phyloP scores from a whole-genome alignment of 2,797 vertebrate genomes.

The Sebastolobus alascanus region DNA sequence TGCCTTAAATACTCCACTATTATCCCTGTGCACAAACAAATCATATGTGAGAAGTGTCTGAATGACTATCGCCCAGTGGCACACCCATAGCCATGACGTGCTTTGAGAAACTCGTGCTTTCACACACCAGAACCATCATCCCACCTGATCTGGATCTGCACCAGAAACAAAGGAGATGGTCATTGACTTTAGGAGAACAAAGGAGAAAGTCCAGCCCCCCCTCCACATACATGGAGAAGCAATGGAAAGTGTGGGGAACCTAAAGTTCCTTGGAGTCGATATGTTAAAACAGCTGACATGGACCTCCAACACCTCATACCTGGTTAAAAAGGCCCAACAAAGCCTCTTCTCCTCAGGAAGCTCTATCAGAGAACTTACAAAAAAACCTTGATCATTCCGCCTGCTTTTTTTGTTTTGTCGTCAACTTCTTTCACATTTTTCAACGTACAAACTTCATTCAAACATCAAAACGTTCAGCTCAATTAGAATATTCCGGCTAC shows the following conservation, averaged over 20 bases:
- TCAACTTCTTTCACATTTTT: no score
- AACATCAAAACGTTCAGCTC: no score
- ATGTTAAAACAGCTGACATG: not conserved
- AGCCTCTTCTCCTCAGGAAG: not conserved
- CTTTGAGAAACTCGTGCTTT: not conserved
- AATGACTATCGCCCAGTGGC: not conserved
- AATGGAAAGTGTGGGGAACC: not conserved
- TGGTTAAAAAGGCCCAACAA: not conserved
- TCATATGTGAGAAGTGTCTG: not conserved
- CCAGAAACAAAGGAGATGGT: no score
- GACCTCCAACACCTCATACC: not conserved
- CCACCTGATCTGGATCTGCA: no score
- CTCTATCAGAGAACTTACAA: no score
- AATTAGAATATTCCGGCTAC: no score
- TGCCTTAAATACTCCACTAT: slow-evolving; percentile 4
- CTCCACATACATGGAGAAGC: not conserved
- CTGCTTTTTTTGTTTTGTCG: no score
- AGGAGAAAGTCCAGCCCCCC: not conserved
- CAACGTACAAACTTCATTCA: no score
- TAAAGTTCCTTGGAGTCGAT: not conserved
- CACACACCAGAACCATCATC: no score
- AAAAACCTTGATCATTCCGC: no score
- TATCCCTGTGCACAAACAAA: not conserved
- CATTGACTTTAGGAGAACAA: no score
- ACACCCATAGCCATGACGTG: not conserved